Evolutionary conservation across 2,797 vertebrate genomes (phyloP).

Genomic region (Melopsittacus undulatus): DNA sequence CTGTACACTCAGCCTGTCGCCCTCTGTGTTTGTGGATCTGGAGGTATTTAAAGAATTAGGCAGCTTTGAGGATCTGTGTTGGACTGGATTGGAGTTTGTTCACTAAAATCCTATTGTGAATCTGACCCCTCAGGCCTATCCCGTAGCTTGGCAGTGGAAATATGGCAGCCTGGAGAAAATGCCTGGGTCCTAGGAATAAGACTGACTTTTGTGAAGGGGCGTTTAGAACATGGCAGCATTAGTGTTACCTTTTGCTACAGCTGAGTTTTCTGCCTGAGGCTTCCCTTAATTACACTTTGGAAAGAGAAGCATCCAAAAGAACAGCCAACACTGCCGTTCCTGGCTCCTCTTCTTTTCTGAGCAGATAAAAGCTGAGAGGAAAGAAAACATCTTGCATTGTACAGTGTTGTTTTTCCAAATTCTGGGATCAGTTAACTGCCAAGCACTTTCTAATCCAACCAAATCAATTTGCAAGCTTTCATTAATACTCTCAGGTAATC

Average conservation of each 20-base stretch:
- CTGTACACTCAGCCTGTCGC: not conserved
- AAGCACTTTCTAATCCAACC: conserved; percentile 59
- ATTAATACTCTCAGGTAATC: conserved; percentile 70
- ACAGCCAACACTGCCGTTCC: not conserved
- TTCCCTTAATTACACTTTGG: conserved; percentile 39
- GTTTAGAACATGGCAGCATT: not conserved
- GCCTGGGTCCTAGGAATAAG: not conserved
- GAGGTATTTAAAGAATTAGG: not conserved
- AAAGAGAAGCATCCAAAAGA: conserved; percentile 22
- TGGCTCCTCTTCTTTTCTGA: conserved; percentile 5
- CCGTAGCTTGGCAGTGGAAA: not conserved
- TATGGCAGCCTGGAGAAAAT: not conserved
- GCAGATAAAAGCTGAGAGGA: conserved; percentile 10
- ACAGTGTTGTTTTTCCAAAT: not conserved
- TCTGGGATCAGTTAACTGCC: conserved; percentile 29
- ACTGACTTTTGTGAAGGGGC: not conserved
- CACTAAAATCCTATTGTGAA: not conserved
- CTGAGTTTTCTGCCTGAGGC: conserved; percentile 15
- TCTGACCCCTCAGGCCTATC: not conserved
- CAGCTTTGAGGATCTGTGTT: not conserved
- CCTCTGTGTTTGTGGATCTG: not conserved
- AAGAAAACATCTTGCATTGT: not conserved
- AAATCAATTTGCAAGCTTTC: conserved; percentile 76
- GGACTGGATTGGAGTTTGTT: not conserved
- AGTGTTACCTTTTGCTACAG: not conserved